A percentile compares a stretch with the other conserved stretches of the same genome.
phyloP scores from a whole-genome alignment of 2,888 invertebrate genomes.

The Agriopis marginaria region DNA sequence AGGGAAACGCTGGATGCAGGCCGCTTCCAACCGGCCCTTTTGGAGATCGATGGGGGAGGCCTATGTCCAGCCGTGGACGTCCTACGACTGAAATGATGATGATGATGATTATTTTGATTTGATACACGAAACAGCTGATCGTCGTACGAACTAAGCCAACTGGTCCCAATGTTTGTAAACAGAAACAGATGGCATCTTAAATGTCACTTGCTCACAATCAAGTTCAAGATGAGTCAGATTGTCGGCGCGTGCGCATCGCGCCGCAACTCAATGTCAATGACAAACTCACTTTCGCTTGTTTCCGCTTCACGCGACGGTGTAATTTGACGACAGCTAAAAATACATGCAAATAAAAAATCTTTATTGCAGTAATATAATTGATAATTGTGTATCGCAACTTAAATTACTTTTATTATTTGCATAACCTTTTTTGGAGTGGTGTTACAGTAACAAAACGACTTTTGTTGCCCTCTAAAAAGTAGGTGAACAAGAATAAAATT shows the following conservation, averaged over 20 bases:
- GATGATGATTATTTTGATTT: too few species aligned
- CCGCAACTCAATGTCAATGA: constrained; percentile 75
- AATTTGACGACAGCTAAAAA: constrained; percentile 35
- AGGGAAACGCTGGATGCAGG: too few species aligned
- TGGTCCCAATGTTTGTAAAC: constrained; percentile 49
- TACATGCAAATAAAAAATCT: constrained; percentile 37
- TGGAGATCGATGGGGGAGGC: too few species aligned
- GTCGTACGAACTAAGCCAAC: constrained; percentile 23
- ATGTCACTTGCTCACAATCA: constrained; percentile 67
- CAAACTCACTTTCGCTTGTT: constrained; percentile 70
- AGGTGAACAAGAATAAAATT: constrained; percentile 68
- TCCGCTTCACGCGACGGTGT: constrained; percentile 52
- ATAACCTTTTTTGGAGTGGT: constrained; percentile 50
- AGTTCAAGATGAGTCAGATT: constrained; percentile 77
- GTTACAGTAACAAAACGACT: constrained; percentile 62
- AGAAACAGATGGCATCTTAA: constrained; percentile 48
- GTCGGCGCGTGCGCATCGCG: constrained; percentile 53
- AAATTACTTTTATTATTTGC: constrained; percentile 48
- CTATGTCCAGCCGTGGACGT: too few species aligned
- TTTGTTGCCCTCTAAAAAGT: constrained; percentile 67
- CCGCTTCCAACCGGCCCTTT: too few species aligned
- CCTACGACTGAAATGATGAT: too few species aligned
- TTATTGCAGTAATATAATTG: constrained; percentile 32
- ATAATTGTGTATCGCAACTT: constrained; percentile 39
- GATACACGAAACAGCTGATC: neutral